Evolutionary conservation across 2,888 invertebrate species (phyloP), one percentile per base, ranked within the genome.

Genomic region (Thecophora atra): DNA sequence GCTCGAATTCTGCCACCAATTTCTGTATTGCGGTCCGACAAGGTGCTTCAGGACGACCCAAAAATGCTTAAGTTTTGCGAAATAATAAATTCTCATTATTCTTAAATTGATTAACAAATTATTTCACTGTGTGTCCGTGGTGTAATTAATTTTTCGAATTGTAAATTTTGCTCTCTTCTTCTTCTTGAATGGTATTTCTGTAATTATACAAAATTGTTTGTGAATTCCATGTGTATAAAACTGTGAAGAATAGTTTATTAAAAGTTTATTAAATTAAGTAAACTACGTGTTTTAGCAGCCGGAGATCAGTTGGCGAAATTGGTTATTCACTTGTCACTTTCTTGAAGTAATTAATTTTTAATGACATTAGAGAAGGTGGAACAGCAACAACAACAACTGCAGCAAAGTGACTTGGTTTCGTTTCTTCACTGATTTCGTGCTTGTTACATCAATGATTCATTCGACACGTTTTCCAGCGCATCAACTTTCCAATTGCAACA

Each of bases 1-100:
- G n/a, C 44, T 64, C 64, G 37, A 37, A 64, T 64, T 64, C 44
- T 42, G 8, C 42, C 64, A 64, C 21, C 21, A 37, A 64, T 64
- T 64, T 42, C 64, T 19, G n/a, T n/a, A n/a, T n/a, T n/a, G n/a
- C n/a, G n/a, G n/a, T n/a, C n/a, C n/a, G n/a, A n/a, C n/a, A n/a
- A n/a, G n/a, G n/a, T n/a, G n/a, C n/a, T n/a, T n/a, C n/a, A n/a
- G n/a, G n/a, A n/a, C n/a, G n/a, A n/a, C n/a, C n/a, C n/a, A n/a
- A n/a, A n/a, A n/a, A n/a, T n/a, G n/a, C n/a, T n/a, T n/a, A n/a
- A n/a, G n/a, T n/a, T n/a, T n/a, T n/a, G n/a, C n/a, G n/a, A n/a
- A n/a, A n/a, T n/a, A n/a, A n/a, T n/a, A n/a, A n/a, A n/a, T n/a
- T n/a, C n/a, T n/a, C n/a, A n/a, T n/a, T n/a, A n/a, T n/a, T n/a